Evolutionary conservation across 2,113 vertebrate genomes (phyloP).

Genomic region (Pycnonotus jocosus): DNA sequence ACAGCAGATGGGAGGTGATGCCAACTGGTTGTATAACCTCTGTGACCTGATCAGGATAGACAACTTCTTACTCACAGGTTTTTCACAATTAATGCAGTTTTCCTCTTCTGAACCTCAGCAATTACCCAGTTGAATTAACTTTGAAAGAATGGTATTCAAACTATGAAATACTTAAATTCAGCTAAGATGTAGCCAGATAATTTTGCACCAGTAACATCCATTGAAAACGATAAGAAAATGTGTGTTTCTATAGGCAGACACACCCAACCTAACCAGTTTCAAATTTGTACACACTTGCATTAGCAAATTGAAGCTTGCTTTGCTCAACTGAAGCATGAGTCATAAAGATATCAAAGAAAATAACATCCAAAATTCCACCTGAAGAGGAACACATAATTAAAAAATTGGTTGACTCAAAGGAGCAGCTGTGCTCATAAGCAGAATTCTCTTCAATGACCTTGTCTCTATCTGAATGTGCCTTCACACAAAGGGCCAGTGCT

Average conservation of each 20-base stretch:
- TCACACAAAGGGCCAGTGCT: neutral
- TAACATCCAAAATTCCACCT: conserved; percentile 51
- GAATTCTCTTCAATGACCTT: conserved; percentile 27
- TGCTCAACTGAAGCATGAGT: conserved; percentile 57
- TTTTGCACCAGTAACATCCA: neutral
- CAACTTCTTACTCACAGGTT: rapidly evolving
- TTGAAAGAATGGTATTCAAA: neutral
- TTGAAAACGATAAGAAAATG: conserved; percentile 30
- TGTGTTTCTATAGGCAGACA: conserved; percentile 54
- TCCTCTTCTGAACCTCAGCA: neutral
- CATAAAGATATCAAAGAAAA: conserved; percentile 64
- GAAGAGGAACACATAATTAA: conserved; percentile 51
- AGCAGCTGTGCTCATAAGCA: conserved; percentile 26
- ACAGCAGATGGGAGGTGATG: neutral
- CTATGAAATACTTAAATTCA: neutral
- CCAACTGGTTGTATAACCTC: neutral
- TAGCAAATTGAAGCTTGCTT: conserved; percentile 63
- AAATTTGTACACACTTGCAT: conserved; percentile 68
- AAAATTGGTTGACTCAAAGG: conserved; percentile 44
- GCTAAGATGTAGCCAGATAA: neutral
- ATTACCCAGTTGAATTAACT: neutral
- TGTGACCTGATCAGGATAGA: neutral
- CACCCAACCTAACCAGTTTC: conserved; percentile 70
- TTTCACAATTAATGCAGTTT: neutral
- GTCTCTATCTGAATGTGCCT: neutral